phyloP scores from a whole-genome alignment of 2,797 vertebrate species.

The Simalia tracyae region DNA sequence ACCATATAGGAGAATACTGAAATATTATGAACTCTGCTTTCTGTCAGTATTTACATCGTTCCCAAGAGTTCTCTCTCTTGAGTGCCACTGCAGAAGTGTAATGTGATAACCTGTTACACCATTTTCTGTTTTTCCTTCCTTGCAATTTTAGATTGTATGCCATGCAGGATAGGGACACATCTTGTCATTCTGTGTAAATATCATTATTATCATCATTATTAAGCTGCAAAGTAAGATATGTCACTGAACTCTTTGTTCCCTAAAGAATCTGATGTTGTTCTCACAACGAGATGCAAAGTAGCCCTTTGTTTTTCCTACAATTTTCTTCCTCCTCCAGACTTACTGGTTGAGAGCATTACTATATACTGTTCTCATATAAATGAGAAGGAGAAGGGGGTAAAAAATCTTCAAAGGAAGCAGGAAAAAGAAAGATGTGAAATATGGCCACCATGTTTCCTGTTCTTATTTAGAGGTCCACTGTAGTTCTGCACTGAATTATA shows the following conservation, averaged over 20 bases:
- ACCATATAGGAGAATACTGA: neutral
- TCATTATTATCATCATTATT: neutral
- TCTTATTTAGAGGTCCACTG: conserved; percentile 54
- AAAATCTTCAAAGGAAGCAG: conserved; percentile 28
- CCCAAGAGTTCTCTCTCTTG: neutral
- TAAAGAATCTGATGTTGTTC: neutral
- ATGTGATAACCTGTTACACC: neutral
- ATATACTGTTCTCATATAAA: conserved; percentile 52
- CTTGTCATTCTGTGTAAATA: neutral
- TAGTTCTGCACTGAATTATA: conserved; percentile 21
- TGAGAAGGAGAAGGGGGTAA: conserved; percentile 3
- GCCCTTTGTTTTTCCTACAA: neutral
- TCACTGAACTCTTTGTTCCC: neutral
- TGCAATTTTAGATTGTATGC: neutral
- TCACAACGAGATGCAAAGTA: neutral
- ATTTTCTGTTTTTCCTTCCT: neutral
- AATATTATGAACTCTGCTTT: neutral
- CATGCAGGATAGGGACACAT: neutral
- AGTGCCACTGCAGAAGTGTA: neutral
- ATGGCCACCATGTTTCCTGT: conserved; percentile 39
- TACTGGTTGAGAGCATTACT: conserved; percentile 27
- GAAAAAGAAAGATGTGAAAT: conserved; percentile 33
- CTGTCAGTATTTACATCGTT: neutral
- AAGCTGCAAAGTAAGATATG: neutral
- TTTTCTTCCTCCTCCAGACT: neutral